A percentile compares a stretch with the other conserved stretches of the same genome.
phyloP scores from a whole-genome alignment of 2,888 invertebrate genomes.

The Embidobia sp. region DNA sequence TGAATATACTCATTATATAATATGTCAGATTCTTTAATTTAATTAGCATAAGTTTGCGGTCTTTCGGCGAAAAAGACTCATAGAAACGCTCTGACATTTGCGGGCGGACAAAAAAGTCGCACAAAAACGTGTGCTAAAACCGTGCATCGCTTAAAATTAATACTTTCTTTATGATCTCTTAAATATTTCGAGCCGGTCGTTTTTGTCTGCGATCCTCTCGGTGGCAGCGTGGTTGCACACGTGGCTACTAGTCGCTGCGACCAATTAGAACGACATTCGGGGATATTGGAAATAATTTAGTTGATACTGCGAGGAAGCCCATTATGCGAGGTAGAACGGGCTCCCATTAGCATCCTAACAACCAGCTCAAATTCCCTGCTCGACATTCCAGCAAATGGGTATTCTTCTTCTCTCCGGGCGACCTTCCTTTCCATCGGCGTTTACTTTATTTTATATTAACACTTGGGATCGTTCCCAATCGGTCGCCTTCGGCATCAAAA shows the following conservation, averaged over 20 bases:
- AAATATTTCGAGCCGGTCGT: conserved; percentile 22
- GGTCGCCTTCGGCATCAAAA: conserved; percentile 1
- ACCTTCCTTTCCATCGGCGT: conserved; percentile 9
- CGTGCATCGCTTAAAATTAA: conserved; percentile 43
- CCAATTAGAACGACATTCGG: conserved; percentile 67
- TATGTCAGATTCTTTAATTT: conserved; percentile 45
- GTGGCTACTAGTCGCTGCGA: conserved; percentile 52
- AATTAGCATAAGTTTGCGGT: conserved; percentile 52
- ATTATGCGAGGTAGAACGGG: conserved; percentile 65
- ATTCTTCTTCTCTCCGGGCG: conserved; percentile 45
- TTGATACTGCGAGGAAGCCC: conserved; percentile 65
- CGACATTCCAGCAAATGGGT: conserved; percentile 70
- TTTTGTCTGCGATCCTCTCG: conserved; percentile 31
- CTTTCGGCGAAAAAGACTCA: conserved; percentile 4
- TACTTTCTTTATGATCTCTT: conserved; percentile 47
- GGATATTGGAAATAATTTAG: conserved; percentile 78
- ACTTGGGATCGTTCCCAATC: neutral
- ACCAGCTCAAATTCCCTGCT: conserved; percentile 75
- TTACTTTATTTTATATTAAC: conserved; percentile 14
- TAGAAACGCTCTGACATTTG: conserved; percentile 45
- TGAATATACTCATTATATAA: conserved; percentile 52
- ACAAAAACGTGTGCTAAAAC: conserved; percentile 33
- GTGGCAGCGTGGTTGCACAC: conserved; percentile 49
- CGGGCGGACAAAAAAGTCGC: conserved; percentile 17
- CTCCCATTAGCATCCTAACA: conserved; percentile 80